Base-by-base conservation (phyloP, 2,888 invertebrate genomes). In the Hesperia comma region DNA sequence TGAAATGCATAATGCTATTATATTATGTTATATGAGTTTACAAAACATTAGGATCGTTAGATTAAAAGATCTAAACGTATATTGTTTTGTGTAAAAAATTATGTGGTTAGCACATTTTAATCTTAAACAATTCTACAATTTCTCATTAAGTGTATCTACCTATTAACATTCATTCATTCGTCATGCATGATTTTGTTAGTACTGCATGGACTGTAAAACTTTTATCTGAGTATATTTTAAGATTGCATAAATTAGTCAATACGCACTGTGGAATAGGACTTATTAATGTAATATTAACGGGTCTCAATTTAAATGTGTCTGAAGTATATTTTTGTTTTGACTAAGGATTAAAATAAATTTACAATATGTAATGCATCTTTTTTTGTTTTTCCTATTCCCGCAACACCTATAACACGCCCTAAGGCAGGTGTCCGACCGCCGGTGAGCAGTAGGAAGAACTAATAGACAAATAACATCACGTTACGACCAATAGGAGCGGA, bases 51-150 rank as follows among this genome's bases (percentile, higher is more conserved):
- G 21, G 14, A 41, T 43, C 41, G 15, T 43, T 57, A 40, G 37
- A 8, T 33, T 55, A 7, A 46, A 46, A 46, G 6, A 17, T 46
- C 43, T 17, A 15, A 17, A 15, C 17, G 43, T 46, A 46, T 46
- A 46, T 17, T 26, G n/a, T 32, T 53, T 53, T 53, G 32, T 53
- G 21, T 53, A 57, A 46, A 46, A 46, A 46, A 32, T 43, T 41
- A 54, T 62, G 62, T 61, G 41, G 53, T 61, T 61, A 51, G 61
- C 61, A 26, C 40, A 61, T 55, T 54, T 32, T 54, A 32, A 43
- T 43, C 43, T 46, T 17, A 46, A 46, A 46, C 43, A 43, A 43
- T 15, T 15, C 15, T 43, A 62, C 53, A 32, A 43, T 17, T 54
- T 58, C 43, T 58, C 58, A 51, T 61, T 62, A 54, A 41, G 53